Conservation (phyloP, 92 coral and sea anemone genomes). For the Meandrina meandrites region DNA sequence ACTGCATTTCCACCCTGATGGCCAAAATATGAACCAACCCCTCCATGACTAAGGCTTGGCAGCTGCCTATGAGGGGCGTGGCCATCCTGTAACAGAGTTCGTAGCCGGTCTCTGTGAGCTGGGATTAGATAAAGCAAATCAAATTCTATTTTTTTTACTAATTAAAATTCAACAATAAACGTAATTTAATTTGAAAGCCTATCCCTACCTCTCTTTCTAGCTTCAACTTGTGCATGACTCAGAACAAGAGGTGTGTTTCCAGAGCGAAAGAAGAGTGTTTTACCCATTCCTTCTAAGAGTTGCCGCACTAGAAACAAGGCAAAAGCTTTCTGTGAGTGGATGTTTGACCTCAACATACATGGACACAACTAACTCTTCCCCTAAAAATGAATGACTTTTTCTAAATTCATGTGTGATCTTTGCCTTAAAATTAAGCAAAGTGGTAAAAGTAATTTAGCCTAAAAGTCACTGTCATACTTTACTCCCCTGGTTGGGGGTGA, state of each 20-base stretch:
- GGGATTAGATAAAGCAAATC: not conserved
- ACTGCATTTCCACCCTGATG: not conserved
- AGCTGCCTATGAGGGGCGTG: constrained; percentile 5
- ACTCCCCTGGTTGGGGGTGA: no score
- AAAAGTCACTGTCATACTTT: no score
- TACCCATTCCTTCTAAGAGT: constrained; percentile 37
- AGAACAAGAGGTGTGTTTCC: constrained; percentile 43
- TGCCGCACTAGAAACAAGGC: constrained; percentile 26
- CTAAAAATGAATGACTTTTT: no score
- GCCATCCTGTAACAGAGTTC: constrained; percentile 20
- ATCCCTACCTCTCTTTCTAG: constrained; percentile 31
- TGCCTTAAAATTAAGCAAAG: no score
- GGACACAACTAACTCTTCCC: no score
- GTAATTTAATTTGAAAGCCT: no score
- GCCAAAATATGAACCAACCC: not conserved
- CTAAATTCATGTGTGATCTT: no score
- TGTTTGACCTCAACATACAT: no score
- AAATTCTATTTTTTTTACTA: no score
- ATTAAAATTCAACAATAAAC: no score
- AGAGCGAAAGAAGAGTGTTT: constrained; percentile 47
- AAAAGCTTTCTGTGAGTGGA: not conserved
- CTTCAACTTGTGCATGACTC: constrained; percentile 39
- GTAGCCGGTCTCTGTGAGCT: constrained; percentile 30
- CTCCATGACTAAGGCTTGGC: constrained; percentile 20
- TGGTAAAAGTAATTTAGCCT: no score